A percentile compares a stretch with the other conserved stretches of the same genome.
These are phyloP conservation scores for Linyphia triangularis DNA, from an alignment of 2,888 invertebrate species.

Conservation along the genomic window DNA sequence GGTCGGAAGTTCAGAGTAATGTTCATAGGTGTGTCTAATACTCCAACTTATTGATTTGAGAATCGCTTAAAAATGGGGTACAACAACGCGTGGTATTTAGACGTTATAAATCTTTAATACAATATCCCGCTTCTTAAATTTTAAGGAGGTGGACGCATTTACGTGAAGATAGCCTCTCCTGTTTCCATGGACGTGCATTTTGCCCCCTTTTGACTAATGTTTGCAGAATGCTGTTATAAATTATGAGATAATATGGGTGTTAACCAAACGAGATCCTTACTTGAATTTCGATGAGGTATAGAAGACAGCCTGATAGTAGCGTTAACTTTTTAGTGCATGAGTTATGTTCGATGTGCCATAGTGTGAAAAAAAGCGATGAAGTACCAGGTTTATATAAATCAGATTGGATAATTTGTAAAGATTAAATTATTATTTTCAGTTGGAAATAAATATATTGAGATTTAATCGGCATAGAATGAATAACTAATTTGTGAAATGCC, in stretches of 20 bases:
- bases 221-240: slow-evolving; percentile 47
- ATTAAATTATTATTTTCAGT: neutral
- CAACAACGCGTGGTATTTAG: slow-evolving; percentile 10
- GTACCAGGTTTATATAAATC: too few species aligned
- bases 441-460: neutral
- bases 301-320: slow-evolving; percentile 6
- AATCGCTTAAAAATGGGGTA: slow-evolving; percentile 19
- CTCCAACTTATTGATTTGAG: slow-evolving; percentile 38
- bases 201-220: slow-evolving; percentile 32
- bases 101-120: slow-evolving; percentile 39
- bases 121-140: slow-evolving; percentile 14
- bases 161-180: neutral
- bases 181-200: slow-evolving; percentile 12
- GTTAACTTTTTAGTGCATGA: slow-evolving; percentile 1
- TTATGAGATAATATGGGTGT: slow-evolving; percentile 68
- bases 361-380: neutral
- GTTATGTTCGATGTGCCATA: neutral
- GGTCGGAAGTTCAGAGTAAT: slow-evolving; percentile 36
- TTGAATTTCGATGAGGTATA: slow-evolving; percentile 41
- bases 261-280: slow-evolving; percentile 31
- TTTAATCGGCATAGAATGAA: neutral
- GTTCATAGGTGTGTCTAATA: slow-evolving; percentile 42
- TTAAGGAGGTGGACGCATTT: slow-evolving; percentile 30
- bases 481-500: too few species aligned
- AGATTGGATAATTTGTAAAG: too few species aligned